A percentile compares a stretch with the other conserved stretches of the same genome.
phyloP scores from a whole-genome alignment of 2,888 invertebrate species.

The Ferdinandea cuprea region DNA sequence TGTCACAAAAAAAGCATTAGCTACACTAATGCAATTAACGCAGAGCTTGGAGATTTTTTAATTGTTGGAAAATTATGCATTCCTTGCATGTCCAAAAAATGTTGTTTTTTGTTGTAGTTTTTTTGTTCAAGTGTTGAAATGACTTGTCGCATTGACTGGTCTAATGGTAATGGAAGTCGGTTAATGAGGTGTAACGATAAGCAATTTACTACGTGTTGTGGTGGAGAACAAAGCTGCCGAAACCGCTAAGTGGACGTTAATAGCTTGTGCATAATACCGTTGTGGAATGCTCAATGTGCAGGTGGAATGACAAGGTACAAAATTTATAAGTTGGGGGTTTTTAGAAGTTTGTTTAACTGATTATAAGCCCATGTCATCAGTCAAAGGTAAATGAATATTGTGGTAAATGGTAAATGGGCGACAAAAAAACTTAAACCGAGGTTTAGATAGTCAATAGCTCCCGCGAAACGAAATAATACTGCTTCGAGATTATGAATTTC shows the following conservation, averaged over 20 bases:
- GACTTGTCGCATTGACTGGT: slow-evolving; percentile 49
- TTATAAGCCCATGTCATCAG: too few species aligned
- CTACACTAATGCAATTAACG: slow-evolving; percentile 66
- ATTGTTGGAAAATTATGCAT: slow-evolving; percentile 52
- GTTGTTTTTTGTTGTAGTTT: slow-evolving; percentile 25
- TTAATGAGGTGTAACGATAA: slow-evolving; percentile 53
- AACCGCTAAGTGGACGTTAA: slow-evolving; percentile 8
- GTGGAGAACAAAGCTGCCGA: slow-evolving; percentile 57
- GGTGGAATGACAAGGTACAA: slow-evolving; percentile 20
- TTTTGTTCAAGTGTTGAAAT: slow-evolving; percentile 54
- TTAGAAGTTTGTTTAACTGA: too few species aligned
- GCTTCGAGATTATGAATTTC: too few species aligned
- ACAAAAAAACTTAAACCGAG: too few species aligned
- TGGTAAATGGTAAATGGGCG: too few species aligned
- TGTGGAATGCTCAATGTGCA: slow-evolving; percentile 42
- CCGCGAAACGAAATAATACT: too few species aligned
- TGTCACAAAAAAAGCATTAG: slow-evolving; percentile 43
- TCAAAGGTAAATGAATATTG: too few species aligned
- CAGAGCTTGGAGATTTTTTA: slow-evolving; percentile 19
- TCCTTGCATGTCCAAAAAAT: slow-evolving; percentile 59
- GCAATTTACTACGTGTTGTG: slow-evolving; percentile 43
- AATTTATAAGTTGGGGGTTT: slow-evolving; percentile 12
- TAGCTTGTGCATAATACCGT: slow-evolving; percentile 32
- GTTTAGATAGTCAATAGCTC: too few species aligned
- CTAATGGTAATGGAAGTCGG: slow-evolving; percentile 41